A percentile compares a stretch with the other conserved stretches of the same genome.
Evolutionary conservation across 2,888 invertebrate species (phyloP).

Genomic region (Pterostichus niger): DNA sequence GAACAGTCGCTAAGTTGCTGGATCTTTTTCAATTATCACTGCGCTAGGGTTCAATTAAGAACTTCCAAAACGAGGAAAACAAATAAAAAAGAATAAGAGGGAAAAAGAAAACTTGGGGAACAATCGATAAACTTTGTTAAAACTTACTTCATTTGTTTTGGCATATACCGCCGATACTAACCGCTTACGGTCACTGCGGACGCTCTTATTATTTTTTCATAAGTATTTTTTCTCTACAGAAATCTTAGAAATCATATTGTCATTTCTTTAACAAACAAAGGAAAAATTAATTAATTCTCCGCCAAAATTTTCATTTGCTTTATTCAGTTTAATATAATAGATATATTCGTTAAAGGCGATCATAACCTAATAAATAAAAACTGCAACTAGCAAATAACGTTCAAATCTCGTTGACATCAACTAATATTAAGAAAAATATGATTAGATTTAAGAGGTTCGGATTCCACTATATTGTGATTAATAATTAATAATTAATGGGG

Average conservation of each 20-base stretch:
- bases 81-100: constrained; percentile 46
- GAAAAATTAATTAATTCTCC: neutral
- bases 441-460: too few relatives aligned
- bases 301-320: neutral
- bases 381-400: too few relatives aligned
- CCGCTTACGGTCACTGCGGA: neutral
- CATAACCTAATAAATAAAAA: too few relatives aligned
- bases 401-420: too few relatives aligned
- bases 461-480: too few relatives aligned
- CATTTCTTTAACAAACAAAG: neutral
- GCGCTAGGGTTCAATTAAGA: constrained; percentile 42
- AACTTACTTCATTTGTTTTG: constrained; percentile 53
- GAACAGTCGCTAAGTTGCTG: constrained; percentile 21
- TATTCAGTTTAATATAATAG: neutral
- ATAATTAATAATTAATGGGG: too few relatives aligned
- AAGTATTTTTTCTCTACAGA: neutral
- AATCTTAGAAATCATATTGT: neutral
- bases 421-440: too few relatives aligned
- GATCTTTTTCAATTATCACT: constrained; percentile 58
- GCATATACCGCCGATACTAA: constrained; percentile 22
- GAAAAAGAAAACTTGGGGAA: constrained; percentile 34
- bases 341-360: too few relatives aligned
- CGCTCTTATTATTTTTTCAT: constrained; percentile 36
- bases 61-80: constrained; percentile 51
- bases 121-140: constrained; percentile 52